Evolutionary conservation across 2,888 invertebrate genomes (phyloP), one percentile per base, ranked within the genome.

Genomic region (Notodonta ziczac): DNA sequence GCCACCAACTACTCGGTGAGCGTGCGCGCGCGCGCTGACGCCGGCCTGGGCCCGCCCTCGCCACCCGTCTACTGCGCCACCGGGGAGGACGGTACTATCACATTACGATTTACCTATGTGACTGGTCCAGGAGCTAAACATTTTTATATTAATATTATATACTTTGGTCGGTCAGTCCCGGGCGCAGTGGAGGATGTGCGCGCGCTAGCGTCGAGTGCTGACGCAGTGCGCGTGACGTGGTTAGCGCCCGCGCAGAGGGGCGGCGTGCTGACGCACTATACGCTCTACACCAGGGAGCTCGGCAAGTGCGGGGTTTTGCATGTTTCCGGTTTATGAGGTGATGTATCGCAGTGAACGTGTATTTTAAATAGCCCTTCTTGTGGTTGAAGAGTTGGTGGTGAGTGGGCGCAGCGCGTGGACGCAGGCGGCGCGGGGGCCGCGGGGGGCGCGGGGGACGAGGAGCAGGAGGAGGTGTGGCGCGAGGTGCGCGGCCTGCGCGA

Each of bases 1-100:
- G 97, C 95, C 81, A 96, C 97, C 61, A 97, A 98, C 93, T 98
- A 98, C 91, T 97, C 97, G 50, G 94, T 98, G 73, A 95, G 96
- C 80, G 96, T 97, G 48, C 90, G 97, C 79, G 97, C 97, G 39
- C 97, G 96, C 79, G 96, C 96, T 0, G 95, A 95, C 58, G 96
- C 96, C 51, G 98, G 98, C 5, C 96, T 96, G 79, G 98, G 98
- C 2, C 95, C 96, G 50, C 91, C 96, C 68, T 96, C 97, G 73
- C 83, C 94, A 58, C 95, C 97, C 46, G 94, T 96, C 69, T 96
- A 95, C 88, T 97, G 98, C 86, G 91, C 94, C 71, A 98, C 98
- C 0, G 94, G 95, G 65, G 97, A 97, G 83, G 98, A 98, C 85
- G 95, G 97, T 97, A 83, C 40, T 32, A 5, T 6, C 13, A n/a